These are phyloP conservation scores for Zelleria hepariella DNA, from an alignment of 2,888 invertebrate genomes.

Conservation along the genomic window DNA sequence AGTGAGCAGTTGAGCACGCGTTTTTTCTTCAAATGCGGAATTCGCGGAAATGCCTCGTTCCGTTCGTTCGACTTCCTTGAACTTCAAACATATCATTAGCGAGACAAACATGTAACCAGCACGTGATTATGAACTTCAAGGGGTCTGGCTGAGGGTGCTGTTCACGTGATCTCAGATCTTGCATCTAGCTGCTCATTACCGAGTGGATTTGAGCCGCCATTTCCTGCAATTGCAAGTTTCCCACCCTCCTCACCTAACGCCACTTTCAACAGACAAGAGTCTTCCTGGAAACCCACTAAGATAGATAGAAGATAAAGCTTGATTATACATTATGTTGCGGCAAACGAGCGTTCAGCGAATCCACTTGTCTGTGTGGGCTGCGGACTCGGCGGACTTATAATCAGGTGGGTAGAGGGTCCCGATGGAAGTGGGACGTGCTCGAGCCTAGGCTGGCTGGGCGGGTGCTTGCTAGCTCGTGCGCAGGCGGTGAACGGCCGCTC, in stretches of 20 bases:
- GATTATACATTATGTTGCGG: not conserved
- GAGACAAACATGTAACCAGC: not conserved
- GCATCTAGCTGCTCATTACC: not conserved
- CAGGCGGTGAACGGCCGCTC: not conserved
- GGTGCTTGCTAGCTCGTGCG: too few species aligned
- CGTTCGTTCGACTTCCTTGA: not conserved
- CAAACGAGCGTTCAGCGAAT: not conserved
- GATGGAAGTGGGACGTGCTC: not conserved
- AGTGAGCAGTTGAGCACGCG: too few species aligned
- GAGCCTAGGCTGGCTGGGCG: not conserved
- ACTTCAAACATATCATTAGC: not conserved
- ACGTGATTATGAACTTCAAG: not conserved
- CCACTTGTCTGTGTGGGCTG: not conserved
- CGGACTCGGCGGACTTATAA: not conserved
- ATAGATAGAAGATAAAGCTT: slow-evolving; percentile 5
- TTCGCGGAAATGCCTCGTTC: slow-evolving; percentile 4
- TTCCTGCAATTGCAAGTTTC: slow-evolving; percentile 39
- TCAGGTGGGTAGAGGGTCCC: not conserved
- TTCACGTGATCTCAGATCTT: not conserved
- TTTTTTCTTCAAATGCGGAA: not conserved
- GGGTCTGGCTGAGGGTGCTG: not conserved
- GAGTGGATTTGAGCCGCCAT: slow-evolving; percentile 17
- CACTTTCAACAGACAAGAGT: slow-evolving; percentile 31
- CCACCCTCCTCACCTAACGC: slow-evolving; percentile 27
- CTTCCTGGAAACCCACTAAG: slow-evolving; percentile 19